Base-by-base conservation (phyloP, 2,113 vertebrate genomes). In the Hepsetus odoe region DNA sequence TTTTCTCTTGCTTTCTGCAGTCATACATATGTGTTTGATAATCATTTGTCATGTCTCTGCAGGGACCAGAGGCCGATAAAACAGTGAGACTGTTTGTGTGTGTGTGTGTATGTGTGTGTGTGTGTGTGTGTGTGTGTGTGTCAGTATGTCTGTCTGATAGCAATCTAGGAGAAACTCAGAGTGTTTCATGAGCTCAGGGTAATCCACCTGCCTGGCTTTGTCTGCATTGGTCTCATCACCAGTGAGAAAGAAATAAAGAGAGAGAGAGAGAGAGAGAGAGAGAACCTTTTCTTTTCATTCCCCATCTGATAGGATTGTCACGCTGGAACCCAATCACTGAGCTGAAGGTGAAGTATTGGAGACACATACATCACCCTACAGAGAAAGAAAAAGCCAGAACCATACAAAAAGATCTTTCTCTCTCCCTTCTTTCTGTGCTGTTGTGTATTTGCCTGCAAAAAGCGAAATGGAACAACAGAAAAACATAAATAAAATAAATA, bases 221-320 rank as follows among this genome's bases (percentile, higher is more conserved):
- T 85, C 82, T 26, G 51, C 82, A 79, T 72, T 46, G 68, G 79
- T 72, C 77, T 88, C 79, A 81, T 84, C 87, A 79, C 62, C 72
- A 40, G 51, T 4, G 35, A 61, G 70, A 80, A 79, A 75, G 72
- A 42, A 38, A 33, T 58, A 82, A 76, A 62, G 72, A 49, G 74
- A 42, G 64, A 12, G 72, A 55, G 79, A 71, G 33, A 73, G 38
- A 67, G 46, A 72, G 64, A 8, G 70, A 75, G 84, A 80, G 82
- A 40, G 87, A 82, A 85, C 62, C 80, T 82, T 77, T 85, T 85
- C 84, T 82, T 89, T 85, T 77, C 84, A 85, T 80, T 74, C 53
- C n/a, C 79, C 35, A 85, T 87, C 89, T 90, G 87, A 90, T 87
- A 84, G 83, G 84, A 86, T 76, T 80, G 80, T 74, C 82, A 88